Base-by-base conservation (phyloP, 64 coral and sea anemone genomes). In the Trachythela sp. region DNA sequence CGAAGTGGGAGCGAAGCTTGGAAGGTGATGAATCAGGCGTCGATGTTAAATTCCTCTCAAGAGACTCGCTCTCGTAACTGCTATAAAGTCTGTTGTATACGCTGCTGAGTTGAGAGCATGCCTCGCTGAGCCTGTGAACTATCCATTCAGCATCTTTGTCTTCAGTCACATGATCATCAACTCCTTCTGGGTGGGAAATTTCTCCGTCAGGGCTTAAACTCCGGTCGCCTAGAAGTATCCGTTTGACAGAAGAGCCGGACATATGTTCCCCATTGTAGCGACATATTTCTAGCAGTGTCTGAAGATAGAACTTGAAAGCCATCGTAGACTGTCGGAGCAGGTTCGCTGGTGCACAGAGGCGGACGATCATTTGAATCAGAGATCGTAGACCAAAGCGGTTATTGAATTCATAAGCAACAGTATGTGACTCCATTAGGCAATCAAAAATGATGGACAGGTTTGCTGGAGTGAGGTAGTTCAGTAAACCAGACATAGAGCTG, bases 351-450 rank as follows among this genome's bases (percentile, higher is more conserved):
- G 93, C 93, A 39, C 92, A 87, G 4, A 99, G 91, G 31, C 93
- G 94, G 14, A 91, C 84, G 20, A 99, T 86, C 68, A 95, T 99
- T 85, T 99, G 96, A 86, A 99, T 95, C 54, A 99, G 84, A 59
- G 96, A 92, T 22, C 96, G 89, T 24, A 99, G 30, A 36, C 96
- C 96, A 13, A 94, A 91, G 32, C 96, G 88, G 41, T 94, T 94
- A 60, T 99, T 99, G 58, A 99, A 99, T 84, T 99, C 96, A 36
- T 99, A 99, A 13, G 96, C 96, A 0, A 95, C 93, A 11, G 93
- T 95, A 35, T 99, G 96, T 1, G 96, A 99, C 59, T 99, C 96
- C 96, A 99, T 99, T 31, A 99, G 43, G 51, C 96, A 99, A 42
- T 99, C 96, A 88, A 99, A 99, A 26, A 99, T 41, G 36, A 99